Percentiles rank a stretch among this genome's conserved stretches.
Conservation (phyloP, 2,888 invertebrate genomes). For the Brenthis ino region DNA sequence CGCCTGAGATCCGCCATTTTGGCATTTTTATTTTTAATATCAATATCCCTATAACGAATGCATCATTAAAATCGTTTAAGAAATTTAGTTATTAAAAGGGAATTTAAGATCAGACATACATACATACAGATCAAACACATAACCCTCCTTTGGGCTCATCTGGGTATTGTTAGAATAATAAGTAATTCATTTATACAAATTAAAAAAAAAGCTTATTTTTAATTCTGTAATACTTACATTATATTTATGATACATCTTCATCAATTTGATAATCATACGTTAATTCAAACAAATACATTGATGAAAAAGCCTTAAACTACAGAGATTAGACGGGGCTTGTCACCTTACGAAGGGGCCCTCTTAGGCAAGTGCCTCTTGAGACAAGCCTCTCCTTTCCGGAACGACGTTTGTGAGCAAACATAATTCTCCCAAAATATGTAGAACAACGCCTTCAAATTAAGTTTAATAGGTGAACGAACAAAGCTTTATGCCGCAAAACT, state of each 20-base stretch:
- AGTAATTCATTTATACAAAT: too few relatives aligned
- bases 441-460: constrained; percentile 50
- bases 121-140: too few relatives aligned
- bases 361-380: constrained; percentile 64
- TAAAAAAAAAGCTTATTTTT: too few relatives aligned
- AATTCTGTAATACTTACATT: too few relatives aligned
- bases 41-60: too few relatives aligned
- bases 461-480: constrained; percentile 43
- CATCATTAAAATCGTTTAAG: too few relatives aligned
- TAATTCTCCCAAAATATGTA: constrained; percentile 65
- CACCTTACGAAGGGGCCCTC: constrained; percentile 64
- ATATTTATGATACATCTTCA: constrained; percentile 3
- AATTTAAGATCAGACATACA: too few relatives aligned
- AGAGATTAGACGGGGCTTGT: constrained; percentile 73
- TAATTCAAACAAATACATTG: constrained; percentile 41
- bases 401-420: constrained; percentile 70
- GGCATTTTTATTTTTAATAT: too few relatives aligned
- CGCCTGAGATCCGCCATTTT: too few relatives aligned
- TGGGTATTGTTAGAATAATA: too few relatives aligned
- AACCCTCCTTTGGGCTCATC: too few relatives aligned
- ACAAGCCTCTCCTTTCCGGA: constrained; percentile 61
- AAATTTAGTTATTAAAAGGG: too few relatives aligned
- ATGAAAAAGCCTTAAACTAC: constrained; percentile 61
- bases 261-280: constrained; percentile 4
- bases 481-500: constrained; percentile 26